Evolutionary conservation across 2,797 vertebrate genomes (phyloP).

Genomic region (Tauraco hartlaubi): DNA sequence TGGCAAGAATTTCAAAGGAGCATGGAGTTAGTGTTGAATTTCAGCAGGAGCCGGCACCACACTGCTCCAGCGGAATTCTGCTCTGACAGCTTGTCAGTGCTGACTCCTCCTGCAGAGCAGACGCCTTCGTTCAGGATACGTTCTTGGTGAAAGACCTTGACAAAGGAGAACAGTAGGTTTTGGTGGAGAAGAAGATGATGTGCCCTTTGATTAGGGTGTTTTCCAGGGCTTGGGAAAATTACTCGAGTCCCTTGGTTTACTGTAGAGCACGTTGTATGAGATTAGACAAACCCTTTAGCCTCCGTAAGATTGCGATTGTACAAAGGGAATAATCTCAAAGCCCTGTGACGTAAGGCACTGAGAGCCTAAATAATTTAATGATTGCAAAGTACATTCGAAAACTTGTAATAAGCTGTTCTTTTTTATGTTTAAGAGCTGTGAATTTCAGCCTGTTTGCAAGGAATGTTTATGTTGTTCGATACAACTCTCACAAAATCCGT

Average conservation of each 20-base stretch:
- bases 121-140: not conserved
- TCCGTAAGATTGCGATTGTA: not conserved
- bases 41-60: not conserved
- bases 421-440: not conserved
- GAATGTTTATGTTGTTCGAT: not conserved
- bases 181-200: not conserved
- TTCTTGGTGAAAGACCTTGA: not conserved
- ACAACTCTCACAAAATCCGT: not conserved
- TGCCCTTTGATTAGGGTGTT: not conserved
- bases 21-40: not conserved
- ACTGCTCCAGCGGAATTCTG: not conserved
- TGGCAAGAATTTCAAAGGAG: conserved; percentile 49
- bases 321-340: not conserved
- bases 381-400: not conserved
- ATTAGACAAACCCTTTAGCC: not conserved
- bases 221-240: not conserved
- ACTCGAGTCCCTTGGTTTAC: not conserved
- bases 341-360: not conserved
- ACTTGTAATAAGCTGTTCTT: not conserved
- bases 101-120: not conserved
- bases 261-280: not conserved
- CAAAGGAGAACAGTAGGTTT: not conserved
- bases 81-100: not conserved
- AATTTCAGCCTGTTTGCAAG: not conserved
- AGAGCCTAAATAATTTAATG: not conserved